phyloP scores from a whole-genome alignment of 2,113 vertebrate genomes.

The Zootoca vivipara region DNA sequence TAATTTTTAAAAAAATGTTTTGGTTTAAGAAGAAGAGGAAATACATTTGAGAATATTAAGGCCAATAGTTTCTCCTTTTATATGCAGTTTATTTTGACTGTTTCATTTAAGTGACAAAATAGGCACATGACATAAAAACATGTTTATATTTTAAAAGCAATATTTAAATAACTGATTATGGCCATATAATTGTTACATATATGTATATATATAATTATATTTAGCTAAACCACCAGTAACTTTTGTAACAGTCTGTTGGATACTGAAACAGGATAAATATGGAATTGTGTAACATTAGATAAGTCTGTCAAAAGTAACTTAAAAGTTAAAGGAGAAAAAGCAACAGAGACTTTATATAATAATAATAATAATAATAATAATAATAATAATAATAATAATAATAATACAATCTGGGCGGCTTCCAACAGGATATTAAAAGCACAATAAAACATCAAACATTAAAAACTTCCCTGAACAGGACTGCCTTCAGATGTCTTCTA shows the following conservation, averaged over 20 bases:
- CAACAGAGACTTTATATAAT: background rate
- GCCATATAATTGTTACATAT: too few species aligned
- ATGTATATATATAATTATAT: background rate
- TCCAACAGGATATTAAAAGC: too few species aligned
- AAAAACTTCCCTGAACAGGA: too few species aligned
- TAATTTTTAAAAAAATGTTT: background rate
- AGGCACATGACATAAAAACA: background rate
- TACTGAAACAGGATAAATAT: background rate
- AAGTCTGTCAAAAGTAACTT: background rate
- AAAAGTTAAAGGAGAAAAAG: background rate
- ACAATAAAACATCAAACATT: too few species aligned
- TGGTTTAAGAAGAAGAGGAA: background rate
- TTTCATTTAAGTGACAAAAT: background rate
- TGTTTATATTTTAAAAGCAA: background rate
- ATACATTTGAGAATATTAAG: background rate
- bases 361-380: too few species aligned
- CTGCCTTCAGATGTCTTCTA: too few species aligned
- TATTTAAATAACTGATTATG: background rate
- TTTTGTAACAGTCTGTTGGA: background rate
- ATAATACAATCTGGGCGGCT: too few species aligned
- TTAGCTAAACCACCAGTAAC: background rate
- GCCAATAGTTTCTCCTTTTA: background rate
- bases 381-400: too few species aligned
- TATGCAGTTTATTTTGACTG: background rate
- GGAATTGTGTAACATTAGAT: background rate